Conservation (phyloP, 2,797 vertebrate species). For the Hapalemur alaotrensis region DNA sequence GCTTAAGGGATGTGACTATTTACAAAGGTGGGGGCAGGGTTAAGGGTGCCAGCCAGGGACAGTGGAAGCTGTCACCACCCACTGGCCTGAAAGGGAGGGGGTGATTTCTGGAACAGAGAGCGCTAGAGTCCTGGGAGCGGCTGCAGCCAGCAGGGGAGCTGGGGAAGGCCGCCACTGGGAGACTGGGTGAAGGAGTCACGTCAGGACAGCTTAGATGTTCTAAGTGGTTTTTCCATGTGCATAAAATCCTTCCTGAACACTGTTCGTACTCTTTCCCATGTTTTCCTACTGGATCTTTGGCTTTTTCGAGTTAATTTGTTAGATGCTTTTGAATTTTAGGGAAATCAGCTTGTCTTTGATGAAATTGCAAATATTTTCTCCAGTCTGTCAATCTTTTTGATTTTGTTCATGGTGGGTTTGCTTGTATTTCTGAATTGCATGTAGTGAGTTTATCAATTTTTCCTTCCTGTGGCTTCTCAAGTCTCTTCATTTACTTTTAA, state of each 20-base stretch:
- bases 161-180: too few relatives aligned
- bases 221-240: neutral
- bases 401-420: neutral
- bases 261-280: neutral
- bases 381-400: neutral
- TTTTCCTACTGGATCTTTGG: neutral
- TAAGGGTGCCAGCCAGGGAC: neutral
- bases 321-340: neutral
- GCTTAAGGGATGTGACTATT: neutral
- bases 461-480: neutral
- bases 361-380: neutral
- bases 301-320: neutral
- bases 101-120: neutral
- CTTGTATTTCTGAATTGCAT: neutral
- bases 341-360: neutral
- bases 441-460: neutral
- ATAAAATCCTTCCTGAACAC: neutral
- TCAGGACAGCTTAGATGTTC: neutral
- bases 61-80: neutral
- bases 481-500: neutral
- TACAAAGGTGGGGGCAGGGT: neutral
- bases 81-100: neutral
- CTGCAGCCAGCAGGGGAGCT: neutral
- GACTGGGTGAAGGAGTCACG: neutral
- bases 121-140: neutral